A percentile compares a stretch with the other conserved stretches of the same genome.
Conservation (phyloP, 2,113 vertebrate genomes). For the Xyliphius kryptos region DNA sequence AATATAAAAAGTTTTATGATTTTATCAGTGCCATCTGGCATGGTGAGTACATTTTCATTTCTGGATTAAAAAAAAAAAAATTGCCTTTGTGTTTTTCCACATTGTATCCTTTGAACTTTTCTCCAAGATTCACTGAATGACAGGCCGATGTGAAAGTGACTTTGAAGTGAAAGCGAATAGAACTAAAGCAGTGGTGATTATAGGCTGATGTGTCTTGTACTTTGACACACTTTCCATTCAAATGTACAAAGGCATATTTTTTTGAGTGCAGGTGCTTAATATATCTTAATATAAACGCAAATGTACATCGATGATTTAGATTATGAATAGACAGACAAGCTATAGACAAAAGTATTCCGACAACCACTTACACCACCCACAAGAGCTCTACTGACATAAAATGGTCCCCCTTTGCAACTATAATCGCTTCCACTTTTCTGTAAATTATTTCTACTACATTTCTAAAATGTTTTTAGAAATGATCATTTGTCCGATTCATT, state of each 20-base stretch:
- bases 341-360: too few relatives aligned
- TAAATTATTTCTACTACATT: too few relatives aligned
- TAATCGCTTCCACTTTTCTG: too few relatives aligned
- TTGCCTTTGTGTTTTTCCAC: constrained; percentile 12
- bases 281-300: neutral
- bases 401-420: too few relatives aligned
- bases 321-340: too few relatives aligned
- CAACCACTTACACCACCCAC: too few relatives aligned
- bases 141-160: constrained; percentile 52
- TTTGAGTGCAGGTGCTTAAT: neutral
- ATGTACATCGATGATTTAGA: neutral
- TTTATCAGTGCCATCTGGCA: neutral
- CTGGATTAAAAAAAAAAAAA: neutral
- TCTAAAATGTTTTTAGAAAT: too few relatives aligned
- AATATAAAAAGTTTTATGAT: constrained; percentile 5
- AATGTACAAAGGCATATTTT: neutral
- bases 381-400: too few relatives aligned
- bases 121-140: constrained; percentile 39
- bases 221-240: too few relatives aligned
- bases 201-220: neutral
- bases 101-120: constrained; percentile 3
- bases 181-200: constrained; percentile 36
- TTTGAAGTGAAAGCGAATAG: constrained; percentile 41
- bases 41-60: neutral
- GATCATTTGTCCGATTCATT: too few relatives aligned